Conservation (phyloP, 2,797 vertebrate species). For the Prunella strophiata region DNA sequence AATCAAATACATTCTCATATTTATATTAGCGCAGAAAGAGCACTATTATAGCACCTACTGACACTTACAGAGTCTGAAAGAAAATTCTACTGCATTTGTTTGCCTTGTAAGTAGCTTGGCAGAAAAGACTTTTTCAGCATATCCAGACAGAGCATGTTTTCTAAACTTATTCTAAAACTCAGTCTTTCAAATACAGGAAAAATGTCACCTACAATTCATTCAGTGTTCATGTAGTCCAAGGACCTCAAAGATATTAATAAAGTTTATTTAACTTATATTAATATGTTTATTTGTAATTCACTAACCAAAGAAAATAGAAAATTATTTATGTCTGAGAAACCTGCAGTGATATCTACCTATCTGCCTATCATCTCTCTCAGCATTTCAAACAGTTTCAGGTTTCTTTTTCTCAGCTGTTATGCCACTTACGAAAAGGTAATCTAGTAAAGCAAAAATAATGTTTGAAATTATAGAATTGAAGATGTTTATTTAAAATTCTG, state of each 20-base stretch:
- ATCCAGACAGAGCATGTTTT: neutral
- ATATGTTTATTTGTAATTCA: neutral
- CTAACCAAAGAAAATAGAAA: neutral
- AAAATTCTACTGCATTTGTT: neutral
- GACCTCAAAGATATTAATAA: neutral
- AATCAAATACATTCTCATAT: neutral
- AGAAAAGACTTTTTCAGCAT: neutral
- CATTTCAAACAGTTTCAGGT: neutral
- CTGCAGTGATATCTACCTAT: neutral
- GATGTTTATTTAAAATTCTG: neutral
- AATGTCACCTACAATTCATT: neutral
- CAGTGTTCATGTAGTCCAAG: neutral
- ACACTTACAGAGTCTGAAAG: neutral
- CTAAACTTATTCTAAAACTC: neutral
- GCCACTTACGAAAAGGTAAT: fast-evolving
- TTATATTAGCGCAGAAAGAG: neutral
- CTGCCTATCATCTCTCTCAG: neutral
- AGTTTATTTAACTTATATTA: neutral
- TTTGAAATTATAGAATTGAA: neutral
- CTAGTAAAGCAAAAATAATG: neutral
- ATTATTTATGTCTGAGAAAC: neutral
- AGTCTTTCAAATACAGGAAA: neutral
- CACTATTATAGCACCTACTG: neutral
- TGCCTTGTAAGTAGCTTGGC: neutral
- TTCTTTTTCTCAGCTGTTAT: neutral